Evolutionary conservation across 2,797 vertebrate genomes (phyloP).

Genomic region (Philypnodon macrostomus): DNA sequence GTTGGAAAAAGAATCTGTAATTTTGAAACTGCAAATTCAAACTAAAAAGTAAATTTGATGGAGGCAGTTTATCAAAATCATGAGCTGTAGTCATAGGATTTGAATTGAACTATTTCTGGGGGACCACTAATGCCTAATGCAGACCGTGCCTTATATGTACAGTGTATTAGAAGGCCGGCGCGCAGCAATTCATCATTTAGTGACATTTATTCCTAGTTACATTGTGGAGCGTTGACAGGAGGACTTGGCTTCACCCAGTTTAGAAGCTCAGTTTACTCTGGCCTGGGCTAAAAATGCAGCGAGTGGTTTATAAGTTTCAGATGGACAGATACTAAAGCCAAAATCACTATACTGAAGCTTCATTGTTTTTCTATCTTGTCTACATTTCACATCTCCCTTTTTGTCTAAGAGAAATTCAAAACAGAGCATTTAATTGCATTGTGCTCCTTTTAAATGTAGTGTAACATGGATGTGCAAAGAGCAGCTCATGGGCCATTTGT

Average conservation of each 20-base stretch:
- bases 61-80: background rate
- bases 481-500: too few species aligned
- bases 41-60: background rate
- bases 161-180: background rate
- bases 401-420: background rate
- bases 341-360: background rate
- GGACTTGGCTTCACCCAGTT: constrained; percentile 4
- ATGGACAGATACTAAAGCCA: background rate
- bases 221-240: constrained; percentile 9
- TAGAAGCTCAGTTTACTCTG: constrained; percentile 9
- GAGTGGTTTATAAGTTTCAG: constrained; percentile 5
- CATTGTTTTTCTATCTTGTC: constrained; percentile 2
- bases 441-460: constrained; percentile 3
- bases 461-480: too few species aligned
- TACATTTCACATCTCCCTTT: background rate
- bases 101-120: background rate
- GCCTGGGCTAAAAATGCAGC: background rate
- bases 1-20: too few species aligned
- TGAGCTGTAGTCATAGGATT: too few species aligned
- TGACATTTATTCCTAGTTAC: constrained; percentile 12
- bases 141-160: constrained; percentile 1
- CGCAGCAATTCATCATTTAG: constrained; percentile 1
- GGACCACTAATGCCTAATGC: background rate
- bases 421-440: too few species aligned
- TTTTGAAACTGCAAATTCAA: too few species aligned